These are phyloP conservation scores for Pararge aegeria DNA, from an alignment of 1,140 invertebrate genomes.

Conservation along the genomic window DNA sequence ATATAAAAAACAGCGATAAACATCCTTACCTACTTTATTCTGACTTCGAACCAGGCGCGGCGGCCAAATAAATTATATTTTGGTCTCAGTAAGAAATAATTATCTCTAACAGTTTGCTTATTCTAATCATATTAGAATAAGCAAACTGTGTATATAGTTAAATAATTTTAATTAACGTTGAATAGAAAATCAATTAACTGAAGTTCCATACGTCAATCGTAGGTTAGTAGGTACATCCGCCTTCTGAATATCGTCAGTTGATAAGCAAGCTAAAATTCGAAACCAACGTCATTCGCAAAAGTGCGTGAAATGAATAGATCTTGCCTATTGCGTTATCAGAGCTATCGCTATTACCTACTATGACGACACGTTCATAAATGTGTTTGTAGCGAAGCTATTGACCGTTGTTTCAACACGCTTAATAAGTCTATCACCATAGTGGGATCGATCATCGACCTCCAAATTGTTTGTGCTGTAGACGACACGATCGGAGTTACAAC, in stretches of 20 bases:
- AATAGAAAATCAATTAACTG: background rate
- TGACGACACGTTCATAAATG: constrained; percentile 5
- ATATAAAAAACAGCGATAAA: too few relatives aligned
- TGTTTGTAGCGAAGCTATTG: constrained; percentile 8
- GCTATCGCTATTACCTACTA: background rate
- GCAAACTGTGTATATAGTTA: too few relatives aligned
- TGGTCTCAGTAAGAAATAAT: too few relatives aligned
- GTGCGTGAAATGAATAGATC: too few relatives aligned
- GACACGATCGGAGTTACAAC: constrained; percentile 31
- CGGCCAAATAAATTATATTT: too few relatives aligned
- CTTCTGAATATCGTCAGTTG: background rate
- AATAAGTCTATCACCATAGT: constrained; percentile 27
- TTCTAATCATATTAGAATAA: too few relatives aligned
- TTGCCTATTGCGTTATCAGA: background rate
- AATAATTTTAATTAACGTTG: too few relatives aligned
- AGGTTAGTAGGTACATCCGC: too few relatives aligned
- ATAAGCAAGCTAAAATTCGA: background rate
- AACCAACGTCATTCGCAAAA: background rate
- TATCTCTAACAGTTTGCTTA: too few relatives aligned
- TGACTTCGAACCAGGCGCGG: too few relatives aligned
- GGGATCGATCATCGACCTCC: constrained; percentile 57
- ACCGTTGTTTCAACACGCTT: constrained; percentile 7
- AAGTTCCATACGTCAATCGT: too few relatives aligned
- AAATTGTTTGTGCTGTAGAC: constrained; percentile 43
- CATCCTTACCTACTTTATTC: too few relatives aligned